These are phyloP conservation scores for Rhamphomyia laevipes DNA, from an alignment of 2,888 invertebrate genomes.

Conservation along the genomic window DNA sequence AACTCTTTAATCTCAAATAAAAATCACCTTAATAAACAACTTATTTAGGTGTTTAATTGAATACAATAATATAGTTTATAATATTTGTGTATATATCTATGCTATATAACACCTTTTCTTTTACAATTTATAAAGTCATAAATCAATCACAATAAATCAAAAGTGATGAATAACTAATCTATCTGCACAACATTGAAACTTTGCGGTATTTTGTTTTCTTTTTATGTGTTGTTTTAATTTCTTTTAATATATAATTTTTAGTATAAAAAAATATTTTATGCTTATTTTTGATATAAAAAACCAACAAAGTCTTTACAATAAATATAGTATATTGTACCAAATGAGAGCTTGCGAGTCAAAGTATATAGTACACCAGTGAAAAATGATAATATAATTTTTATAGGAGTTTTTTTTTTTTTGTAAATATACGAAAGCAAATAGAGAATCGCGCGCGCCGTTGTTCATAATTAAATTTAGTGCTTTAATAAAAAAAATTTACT, in stretches of 20 bases:
- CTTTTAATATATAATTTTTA: constrained; percentile 1
- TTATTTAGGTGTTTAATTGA: too few species aligned
- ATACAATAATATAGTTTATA: too few species aligned
- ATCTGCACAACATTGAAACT: too few species aligned
- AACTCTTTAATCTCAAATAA: too few species aligned
- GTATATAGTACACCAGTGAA: neutral
- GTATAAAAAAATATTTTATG: neutral
- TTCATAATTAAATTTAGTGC: neutral
- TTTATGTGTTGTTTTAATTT: constrained; percentile 2
- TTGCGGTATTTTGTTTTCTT: neutral
- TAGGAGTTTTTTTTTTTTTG: constrained; percentile 1
- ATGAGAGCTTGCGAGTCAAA: neutral
- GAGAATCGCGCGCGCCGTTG: constrained; percentile 9
- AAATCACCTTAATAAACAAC: too few species aligned
- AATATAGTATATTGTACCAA: neutral
- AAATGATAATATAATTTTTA: constrained; percentile 2
- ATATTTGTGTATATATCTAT: too few species aligned
- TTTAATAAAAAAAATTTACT: constrained; percentile 21
- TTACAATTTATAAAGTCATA: too few species aligned
- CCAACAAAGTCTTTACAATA: too few species aligned
- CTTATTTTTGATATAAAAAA: neutral
- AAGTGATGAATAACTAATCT: too few species aligned
- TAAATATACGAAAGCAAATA: constrained; percentile 6
- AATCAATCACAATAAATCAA: too few species aligned
- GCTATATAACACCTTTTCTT: too few species aligned